phyloP scores from a whole-genome alignment of 2,113 vertebrate genomes.

The Synchiropus splendidus region DNA sequence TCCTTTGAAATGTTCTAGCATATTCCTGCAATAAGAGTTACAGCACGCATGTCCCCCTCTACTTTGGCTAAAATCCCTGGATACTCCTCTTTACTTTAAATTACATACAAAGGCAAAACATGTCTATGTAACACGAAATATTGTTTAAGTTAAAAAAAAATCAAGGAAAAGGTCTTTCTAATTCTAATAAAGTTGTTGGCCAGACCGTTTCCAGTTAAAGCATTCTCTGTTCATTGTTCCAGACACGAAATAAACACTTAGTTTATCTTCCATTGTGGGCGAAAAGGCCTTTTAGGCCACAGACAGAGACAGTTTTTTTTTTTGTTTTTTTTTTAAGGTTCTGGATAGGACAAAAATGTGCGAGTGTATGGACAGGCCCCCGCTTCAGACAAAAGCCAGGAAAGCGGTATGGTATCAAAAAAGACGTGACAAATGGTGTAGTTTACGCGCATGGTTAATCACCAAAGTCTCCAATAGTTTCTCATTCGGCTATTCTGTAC shows the following conservation, averaged over 20 bases:
- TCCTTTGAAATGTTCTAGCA: conserved; percentile 62
- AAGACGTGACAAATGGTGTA: conserved; percentile 56
- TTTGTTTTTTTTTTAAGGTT: too few species aligned
- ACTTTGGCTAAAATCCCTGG: conserved; percentile 69
- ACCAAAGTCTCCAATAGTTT: conserved; percentile 65
- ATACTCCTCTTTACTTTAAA: conserved; percentile 60
- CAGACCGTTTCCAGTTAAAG: conserved; percentile 59
- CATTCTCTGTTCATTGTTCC: conserved; percentile 55
- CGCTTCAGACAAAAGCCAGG: conserved; percentile 62
- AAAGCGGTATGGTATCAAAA: conserved; percentile 60
- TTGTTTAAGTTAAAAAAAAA: conserved; percentile 34
- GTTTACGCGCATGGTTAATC: conserved; percentile 44
- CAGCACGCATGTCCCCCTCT: conserved; percentile 60
- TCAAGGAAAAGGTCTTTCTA: conserved; percentile 39
- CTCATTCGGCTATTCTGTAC: conserved; percentile 59
- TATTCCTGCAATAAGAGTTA: conserved; percentile 60
- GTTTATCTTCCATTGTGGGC: conserved; percentile 35
- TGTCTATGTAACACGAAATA: conserved; percentile 34
- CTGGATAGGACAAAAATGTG: conserved; percentile 41
- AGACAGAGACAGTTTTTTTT: conserved; percentile 36
- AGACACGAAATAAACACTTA: conserved; percentile 43
- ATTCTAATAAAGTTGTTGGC: conserved; percentile 44
- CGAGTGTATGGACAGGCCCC: conserved; percentile 61
- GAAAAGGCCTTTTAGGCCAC: conserved; percentile 52
- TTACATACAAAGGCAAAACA: conserved; percentile 55